Percentiles rank a stretch among this genome's conserved stretches.
Evolutionary conservation across 1,140 invertebrate species (phyloP).

Genomic region (Drosophila truncata): DNA sequence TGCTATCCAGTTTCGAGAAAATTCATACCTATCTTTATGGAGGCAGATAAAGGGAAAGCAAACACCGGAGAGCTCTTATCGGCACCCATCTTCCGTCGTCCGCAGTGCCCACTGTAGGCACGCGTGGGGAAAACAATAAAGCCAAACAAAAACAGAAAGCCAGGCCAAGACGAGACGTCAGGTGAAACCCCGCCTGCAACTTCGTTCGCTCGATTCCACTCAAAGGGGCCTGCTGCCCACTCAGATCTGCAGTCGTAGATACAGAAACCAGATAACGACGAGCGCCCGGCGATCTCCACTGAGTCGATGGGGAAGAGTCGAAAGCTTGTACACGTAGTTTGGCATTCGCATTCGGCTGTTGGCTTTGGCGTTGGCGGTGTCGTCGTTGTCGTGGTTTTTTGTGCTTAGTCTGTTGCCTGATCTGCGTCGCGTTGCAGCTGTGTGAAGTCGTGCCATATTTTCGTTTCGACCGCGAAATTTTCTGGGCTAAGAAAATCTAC

Average conservation of each 20-base stretch:
- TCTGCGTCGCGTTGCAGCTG: constrained; percentile 36
- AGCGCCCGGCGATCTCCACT: constrained; percentile 61
- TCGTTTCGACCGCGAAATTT: constrained; percentile 47
- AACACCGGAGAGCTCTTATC: constrained; percentile 29
- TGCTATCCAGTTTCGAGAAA: constrained; percentile 16
- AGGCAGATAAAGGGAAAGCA: constrained; percentile 45
- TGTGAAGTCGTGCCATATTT: constrained; percentile 44
- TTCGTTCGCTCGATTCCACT: constrained; percentile 30
- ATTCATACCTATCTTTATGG: constrained; percentile 31
- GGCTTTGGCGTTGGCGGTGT: constrained; percentile 40
- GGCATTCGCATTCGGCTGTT: constrained; percentile 38
- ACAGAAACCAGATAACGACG: constrained; percentile 53
- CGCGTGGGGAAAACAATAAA: constrained; percentile 37
- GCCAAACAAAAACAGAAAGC: constrained; percentile 44
- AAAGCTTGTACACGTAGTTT: constrained; percentile 58
- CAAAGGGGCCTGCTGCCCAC: constrained; percentile 43
- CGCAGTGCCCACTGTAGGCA: constrained; percentile 23
- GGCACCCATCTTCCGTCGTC: constrained; percentile 1
- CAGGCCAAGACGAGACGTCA: constrained; percentile 38
- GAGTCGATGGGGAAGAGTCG: constrained; percentile 43
- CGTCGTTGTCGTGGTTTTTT: constrained; percentile 8
- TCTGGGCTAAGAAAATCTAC: constrained; percentile 21
- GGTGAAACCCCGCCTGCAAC: constrained; percentile 46
- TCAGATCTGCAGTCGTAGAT: constrained; percentile 65
- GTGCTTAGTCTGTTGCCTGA: constrained; percentile 24